These are phyloP conservation scores for Hydra vulgaris DNA, from an alignment of 30 jellyfish, hydroid and myxozoan genomes.

Conservation along the genomic window DNA sequence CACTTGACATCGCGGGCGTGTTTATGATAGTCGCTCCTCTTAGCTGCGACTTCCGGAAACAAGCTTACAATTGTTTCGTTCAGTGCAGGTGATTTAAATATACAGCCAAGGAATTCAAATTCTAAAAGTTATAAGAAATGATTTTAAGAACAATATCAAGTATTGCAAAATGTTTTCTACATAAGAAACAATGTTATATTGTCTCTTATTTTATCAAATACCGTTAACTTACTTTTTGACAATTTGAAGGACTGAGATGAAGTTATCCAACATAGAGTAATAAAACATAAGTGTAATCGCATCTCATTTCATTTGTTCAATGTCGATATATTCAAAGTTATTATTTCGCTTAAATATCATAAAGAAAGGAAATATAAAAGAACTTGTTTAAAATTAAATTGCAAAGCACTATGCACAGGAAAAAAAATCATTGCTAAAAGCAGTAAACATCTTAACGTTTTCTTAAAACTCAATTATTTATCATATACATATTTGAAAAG, in stretches of 20 bases:
- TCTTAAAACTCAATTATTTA: too few relatives aligned
- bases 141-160: neutral
- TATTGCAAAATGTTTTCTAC: too few relatives aligned
- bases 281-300: neutral
- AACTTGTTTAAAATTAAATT: too few relatives aligned
- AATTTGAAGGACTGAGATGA: neutral
- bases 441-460: too few relatives aligned
- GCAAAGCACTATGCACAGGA: too few relatives aligned
- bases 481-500: neutral
- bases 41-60: neutral
- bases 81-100: neutral
- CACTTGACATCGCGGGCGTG: neutral
- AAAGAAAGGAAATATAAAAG: too few relatives aligned
- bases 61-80: neutral
- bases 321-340: neutral
- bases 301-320: neutral
- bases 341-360: neutral
- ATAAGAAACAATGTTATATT: too few relatives aligned
- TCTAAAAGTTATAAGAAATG: neutral
- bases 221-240: neutral
- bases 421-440: too few relatives aligned
- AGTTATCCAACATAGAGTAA: neutral
- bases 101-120: neutral
- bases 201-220: too few relatives aligned
- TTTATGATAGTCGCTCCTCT: neutral